These are phyloP conservation scores for Leptinotarsa tumamoca DNA, from an alignment of 2,888 invertebrate species.

Conservation along the genomic window DNA sequence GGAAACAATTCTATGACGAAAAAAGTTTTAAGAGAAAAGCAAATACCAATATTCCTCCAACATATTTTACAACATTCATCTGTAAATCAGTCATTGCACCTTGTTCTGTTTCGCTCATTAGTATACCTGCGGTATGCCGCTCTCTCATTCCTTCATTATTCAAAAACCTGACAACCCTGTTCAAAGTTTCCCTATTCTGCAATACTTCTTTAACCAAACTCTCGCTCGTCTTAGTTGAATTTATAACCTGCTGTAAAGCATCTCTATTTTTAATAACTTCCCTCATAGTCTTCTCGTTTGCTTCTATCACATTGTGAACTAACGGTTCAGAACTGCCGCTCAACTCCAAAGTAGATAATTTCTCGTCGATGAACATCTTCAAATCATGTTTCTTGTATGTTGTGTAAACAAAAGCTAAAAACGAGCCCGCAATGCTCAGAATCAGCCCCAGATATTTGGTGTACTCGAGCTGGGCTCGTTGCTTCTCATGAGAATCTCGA, in stretches of 20 bases:
- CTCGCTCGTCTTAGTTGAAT: background rate
- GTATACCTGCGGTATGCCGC: background rate
- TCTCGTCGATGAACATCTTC: conserved; percentile 57
- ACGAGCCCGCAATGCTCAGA: conserved; percentile 62
- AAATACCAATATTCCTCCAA: background rate
- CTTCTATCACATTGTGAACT: conserved; percentile 22
- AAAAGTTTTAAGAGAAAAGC: background rate
- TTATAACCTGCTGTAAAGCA: conserved; percentile 29
- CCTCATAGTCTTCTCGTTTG: conserved; percentile 33
- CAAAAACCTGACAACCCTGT: conserved; percentile 24
- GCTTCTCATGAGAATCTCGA: conserved; percentile 85
- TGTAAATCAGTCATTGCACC: background rate
- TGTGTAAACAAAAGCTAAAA: conserved; percentile 61
- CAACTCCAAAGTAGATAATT: conserved; percentile 38
- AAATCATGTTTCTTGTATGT: conserved; percentile 61
- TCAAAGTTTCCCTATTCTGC: conserved; percentile 3
- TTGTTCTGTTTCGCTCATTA: background rate
- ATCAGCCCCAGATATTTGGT: conserved; percentile 81
- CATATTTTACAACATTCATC: background rate
- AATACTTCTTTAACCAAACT: background rate
- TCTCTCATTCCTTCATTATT: conserved; percentile 6
- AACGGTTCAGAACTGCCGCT: conserved; percentile 5
- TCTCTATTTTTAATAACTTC: conserved; percentile 39
- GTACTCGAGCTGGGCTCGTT: conserved; percentile 82
- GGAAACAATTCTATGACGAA: background rate